Base-by-base conservation (phyloP, 2,113 vertebrate genomes). In the Hemibagrus wyckioides region DNA sequence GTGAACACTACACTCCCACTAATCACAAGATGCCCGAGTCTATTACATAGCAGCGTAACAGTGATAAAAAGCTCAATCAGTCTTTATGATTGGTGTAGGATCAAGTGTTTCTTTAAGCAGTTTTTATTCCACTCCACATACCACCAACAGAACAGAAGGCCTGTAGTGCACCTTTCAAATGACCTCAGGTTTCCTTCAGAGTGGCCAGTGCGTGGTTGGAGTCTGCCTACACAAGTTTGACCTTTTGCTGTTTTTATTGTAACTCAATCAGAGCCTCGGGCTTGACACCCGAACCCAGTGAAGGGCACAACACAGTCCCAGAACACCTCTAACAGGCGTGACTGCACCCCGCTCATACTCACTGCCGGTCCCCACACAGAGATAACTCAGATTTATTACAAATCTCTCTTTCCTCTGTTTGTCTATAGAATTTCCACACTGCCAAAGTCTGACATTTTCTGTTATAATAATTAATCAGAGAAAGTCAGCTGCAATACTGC, bases 321-420 rank as follows among this genome's bases (percentile, higher is more conserved):
- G 94, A 90, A 91, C 71, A 85, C 92, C 84, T 85, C 86, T 95
- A 95, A 96, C 89, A 96, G 92, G 93, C 94, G 28, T 95, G 93
- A 96, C 94, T 83, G 86, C 87, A 92, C 89, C 88, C 87, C 23
- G 39, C 93, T 93, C 94, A 94, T 94, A 94, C 85, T 93, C 88
- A 83, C 82, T 65, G 85, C 87, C 71, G 69, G 89, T 91, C 92
- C 83, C 86, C 86, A 89, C 88, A 91, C 92, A 92, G 91, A 93
- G 91, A 94, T 92, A 84, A 85, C 75, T 14, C 90, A 91, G 92
- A 94, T 94, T 93, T 94, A 94, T 93, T 88, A 85, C 87, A 84
- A 89, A 87, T 88, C 86, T 91, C 86, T 90, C 92, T 94, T 95
- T 93, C 93, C 89, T 90, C 75, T 91, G 92, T 92, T 92, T 92